Conservation (phyloP, 2,113 vertebrate species). For the Egretta garzetta region DNA sequence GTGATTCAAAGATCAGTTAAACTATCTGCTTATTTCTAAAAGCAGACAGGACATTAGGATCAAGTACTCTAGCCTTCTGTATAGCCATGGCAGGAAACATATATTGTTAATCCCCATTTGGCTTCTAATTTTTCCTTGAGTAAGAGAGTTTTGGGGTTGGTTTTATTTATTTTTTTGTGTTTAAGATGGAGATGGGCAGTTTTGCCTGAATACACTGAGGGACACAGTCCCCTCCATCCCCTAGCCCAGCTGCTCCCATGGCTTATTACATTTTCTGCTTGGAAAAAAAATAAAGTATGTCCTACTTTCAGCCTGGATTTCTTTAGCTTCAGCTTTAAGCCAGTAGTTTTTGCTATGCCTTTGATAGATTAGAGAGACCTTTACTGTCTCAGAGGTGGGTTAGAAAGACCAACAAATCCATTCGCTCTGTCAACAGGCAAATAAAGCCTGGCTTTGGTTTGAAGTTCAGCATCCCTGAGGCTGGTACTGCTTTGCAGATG, state of each 20-base stretch:
- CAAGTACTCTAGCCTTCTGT: background rate
- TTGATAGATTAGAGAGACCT: conserved; percentile 38
- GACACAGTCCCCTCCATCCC: background rate
- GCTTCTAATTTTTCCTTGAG: background rate
- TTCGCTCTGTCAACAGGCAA: conserved; percentile 3
- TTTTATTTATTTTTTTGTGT: background rate
- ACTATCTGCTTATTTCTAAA: background rate
- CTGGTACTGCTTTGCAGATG: background rate
- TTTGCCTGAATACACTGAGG: background rate
- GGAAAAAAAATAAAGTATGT: background rate
- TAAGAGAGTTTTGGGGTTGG: background rate
- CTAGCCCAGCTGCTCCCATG: background rate
- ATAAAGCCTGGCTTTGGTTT: conserved; percentile 28
- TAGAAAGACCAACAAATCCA: conserved; percentile 28
- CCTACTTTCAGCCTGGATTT: background rate
- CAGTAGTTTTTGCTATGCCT: background rate
- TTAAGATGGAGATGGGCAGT: background rate
- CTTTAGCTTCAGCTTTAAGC: conserved; percentile 1
- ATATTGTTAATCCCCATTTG: background rate
- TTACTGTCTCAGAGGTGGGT: background rate
- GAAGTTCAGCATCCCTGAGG: background rate
- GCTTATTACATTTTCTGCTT: background rate
- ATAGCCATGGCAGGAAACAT: background rate
- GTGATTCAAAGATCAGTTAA: background rate
- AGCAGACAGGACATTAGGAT: background rate